These are phyloP conservation scores for Heliocidaris erythrogramma DNA, from an alignment of 35 echinoderm and acorn worm genomes.

Conservation along the genomic window DNA sequence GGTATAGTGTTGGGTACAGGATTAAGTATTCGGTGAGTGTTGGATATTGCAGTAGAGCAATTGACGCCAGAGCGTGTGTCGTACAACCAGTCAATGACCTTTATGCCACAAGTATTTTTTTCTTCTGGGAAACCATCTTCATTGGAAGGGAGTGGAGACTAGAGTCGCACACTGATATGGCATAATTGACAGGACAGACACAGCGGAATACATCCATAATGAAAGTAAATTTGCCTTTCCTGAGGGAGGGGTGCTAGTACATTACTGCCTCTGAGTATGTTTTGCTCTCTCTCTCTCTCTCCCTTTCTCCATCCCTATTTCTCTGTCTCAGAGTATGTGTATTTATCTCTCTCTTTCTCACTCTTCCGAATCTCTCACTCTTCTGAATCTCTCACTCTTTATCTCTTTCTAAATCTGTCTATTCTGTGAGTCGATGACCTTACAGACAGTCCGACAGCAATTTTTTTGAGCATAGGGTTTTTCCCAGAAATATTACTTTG, in stretches of 20 bases:
- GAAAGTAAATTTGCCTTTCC: slow-evolving; percentile 11
- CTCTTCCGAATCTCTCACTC: neutral
- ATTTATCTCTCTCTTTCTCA: neutral
- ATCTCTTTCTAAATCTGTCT: neutral
- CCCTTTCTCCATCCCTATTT: neutral
- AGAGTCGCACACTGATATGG: neutral
- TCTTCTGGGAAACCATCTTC: neutral
- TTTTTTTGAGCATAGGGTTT: neutral
- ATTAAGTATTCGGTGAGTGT: too few relatives aligned
- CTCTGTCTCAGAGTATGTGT: too few relatives aligned
- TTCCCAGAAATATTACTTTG: neutral
- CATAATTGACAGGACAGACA: neutral
- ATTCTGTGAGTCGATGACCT: neutral
- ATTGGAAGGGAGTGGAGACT: neutral
- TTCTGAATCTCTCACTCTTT: neutral
- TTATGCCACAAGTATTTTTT: neutral
- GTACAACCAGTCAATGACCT: neutral
- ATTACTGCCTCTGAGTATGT: neutral
- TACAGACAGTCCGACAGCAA: neutral
- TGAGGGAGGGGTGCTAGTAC: neutral
- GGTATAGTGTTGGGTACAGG: too few relatives aligned
- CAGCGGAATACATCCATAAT: slow-evolving; percentile 16
- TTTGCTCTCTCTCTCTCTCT: neutral
- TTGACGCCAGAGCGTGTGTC: too few relatives aligned
- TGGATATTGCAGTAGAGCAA: too few relatives aligned